phyloP scores from a whole-genome alignment of 2,113 vertebrate genomes.

The Nothobranchius furzeri region DNA sequence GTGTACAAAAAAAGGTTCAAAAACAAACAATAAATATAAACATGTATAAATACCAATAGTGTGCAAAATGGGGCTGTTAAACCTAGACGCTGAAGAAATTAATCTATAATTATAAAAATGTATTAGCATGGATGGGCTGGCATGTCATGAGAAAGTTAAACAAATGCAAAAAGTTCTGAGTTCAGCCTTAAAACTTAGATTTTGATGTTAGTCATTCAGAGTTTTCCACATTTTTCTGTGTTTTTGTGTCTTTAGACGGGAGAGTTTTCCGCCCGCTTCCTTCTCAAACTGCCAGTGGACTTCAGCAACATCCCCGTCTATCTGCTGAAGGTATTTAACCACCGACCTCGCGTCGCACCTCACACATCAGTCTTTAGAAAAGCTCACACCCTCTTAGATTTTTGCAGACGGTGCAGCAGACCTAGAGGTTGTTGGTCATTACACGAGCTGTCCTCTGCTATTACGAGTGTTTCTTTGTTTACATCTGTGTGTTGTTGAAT shows the following conservation, averaged over 20 bases:
- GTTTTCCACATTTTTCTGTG: slow-evolving; percentile 18
- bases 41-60: too few species aligned
- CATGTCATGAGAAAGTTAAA: too few species aligned
- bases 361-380: neutral
- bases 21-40: too few species aligned
- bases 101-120: too few species aligned
- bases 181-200: too few species aligned
- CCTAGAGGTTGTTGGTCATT: neutral
- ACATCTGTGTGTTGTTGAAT: slow-evolving; percentile 28
- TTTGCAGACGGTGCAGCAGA: neutral
- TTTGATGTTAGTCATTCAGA: too few species aligned
- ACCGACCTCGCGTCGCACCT: neutral
- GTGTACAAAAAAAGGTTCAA: too few species aligned
- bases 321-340: slow-evolving; percentile 91
- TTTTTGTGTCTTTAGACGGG: slow-evolving; percentile 83
- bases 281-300: slow-evolving; percentile 96
- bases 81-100: too few species aligned
- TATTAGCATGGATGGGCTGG: too few species aligned
- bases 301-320: slow-evolving; percentile 98
- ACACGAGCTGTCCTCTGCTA: neutral
- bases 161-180: too few species aligned
- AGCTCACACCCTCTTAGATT: neutral
- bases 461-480: slow-evolving; percentile 23
- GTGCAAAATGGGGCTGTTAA: too few species aligned
- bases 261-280: slow-evolving; percentile 97